A percentile compares a stretch with the other conserved stretches of the same genome.
phyloP scores from a whole-genome alignment of 2,797 vertebrate genomes.

The Apogon talboti region DNA sequence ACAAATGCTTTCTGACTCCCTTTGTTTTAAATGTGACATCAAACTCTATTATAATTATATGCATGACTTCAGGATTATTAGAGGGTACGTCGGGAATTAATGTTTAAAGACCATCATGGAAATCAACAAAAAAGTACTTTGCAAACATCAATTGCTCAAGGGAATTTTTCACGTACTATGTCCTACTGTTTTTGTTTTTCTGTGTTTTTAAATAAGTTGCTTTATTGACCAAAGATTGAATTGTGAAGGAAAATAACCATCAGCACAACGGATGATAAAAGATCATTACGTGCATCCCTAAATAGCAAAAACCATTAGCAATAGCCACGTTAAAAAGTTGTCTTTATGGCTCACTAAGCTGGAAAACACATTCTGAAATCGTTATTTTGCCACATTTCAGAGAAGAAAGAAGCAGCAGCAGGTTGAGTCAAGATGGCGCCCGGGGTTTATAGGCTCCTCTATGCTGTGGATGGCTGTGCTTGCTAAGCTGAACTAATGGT shows the following conservation, averaged over 20 bases:
- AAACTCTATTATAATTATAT: neutral
- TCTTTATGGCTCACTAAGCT: neutral
- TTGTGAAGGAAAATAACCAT: neutral
- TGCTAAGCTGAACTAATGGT: slow-evolving; percentile 71
- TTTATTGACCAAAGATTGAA: neutral
- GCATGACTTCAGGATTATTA: neutral
- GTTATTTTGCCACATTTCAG: slow-evolving; percentile 30
- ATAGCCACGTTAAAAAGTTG: slow-evolving; percentile 1
- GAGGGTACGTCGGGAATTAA: neutral
- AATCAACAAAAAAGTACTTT: neutral
- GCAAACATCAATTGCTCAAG: too few relatives aligned
- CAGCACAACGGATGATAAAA: too few relatives aligned
- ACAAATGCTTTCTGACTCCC: neutral
- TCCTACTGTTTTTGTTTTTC: too few relatives aligned
- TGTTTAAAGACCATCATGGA: neutral
- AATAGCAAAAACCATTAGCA: neutral
- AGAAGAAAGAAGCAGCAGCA: slow-evolving; percentile 25
- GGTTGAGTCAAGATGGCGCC: slow-evolving; percentile 58
- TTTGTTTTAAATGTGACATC: slow-evolving; percentile 4
- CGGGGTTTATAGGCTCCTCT: slow-evolving; percentile 38
- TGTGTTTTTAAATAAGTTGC: neutral
- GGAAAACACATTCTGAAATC: neutral
- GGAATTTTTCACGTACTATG: too few relatives aligned
- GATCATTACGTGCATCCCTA: too few relatives aligned
- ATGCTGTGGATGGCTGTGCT: slow-evolving; percentile 47